Base-by-base conservation (phyloP, 2,113 vertebrate genomes). In the Corvus moneduloides region DNA sequence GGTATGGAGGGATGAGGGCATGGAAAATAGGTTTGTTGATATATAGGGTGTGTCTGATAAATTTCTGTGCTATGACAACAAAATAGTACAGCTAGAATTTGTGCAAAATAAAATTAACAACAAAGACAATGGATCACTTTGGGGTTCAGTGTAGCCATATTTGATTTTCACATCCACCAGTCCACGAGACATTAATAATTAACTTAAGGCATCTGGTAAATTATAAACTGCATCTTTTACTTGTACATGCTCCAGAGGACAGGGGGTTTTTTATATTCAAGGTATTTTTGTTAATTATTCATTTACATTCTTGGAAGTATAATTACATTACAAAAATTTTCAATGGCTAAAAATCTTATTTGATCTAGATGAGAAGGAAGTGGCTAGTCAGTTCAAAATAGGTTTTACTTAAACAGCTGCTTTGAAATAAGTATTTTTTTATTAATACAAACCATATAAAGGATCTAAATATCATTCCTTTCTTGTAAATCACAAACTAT, bases 361-460 rank as follows among this genome's bases (percentile, higher is more conserved):
- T 88, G 35, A 75, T 77, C 84, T 83, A 80, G 37, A 17, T 80
- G 75, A 80, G 13, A 51, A 87, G 12, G 19, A 91, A 75, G 49
- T 58, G 6, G 14, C 17, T 48, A 75, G n/a, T 54, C 71, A 87
- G 59, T 46, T 91, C 76, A 81, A 84, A 93, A 64, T 28, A 78
- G 21, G 67, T 84, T 97, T 96, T 56, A 93, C 33, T 92, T 91
- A 62, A 94, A 51, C 41, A 62, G 23, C 30, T 62, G 27, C 48
- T 87, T 72, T 91, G 68, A 94, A 87, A 63, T 30, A 96, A 90
- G 35, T 76, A 73, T 44, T 88, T 69, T 77, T 62, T 76, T n/a
- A 73, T 93, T 83, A 82, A 94, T 83, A 86, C 51, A 93, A 97
- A 80, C 81, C 39, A 35, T 86, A 93, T 49, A 92, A 90, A 90